Evolutionary conservation across 2,113 vertebrate genomes (phyloP), one percentile per base, ranked within the genome.

Genomic region (Prunella fulvescens): DNA sequence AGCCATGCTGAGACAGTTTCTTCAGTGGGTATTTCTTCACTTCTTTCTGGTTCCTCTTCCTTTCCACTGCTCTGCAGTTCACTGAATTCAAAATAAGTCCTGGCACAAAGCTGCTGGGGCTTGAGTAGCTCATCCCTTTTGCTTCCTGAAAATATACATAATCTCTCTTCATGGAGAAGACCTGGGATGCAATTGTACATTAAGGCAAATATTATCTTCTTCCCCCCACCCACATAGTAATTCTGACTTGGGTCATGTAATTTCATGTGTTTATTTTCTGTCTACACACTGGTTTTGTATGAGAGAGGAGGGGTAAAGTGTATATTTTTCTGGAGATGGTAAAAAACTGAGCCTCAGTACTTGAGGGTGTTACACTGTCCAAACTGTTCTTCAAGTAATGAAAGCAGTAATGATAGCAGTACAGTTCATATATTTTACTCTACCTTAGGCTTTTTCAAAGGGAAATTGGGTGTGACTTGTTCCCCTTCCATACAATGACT

Each of bases 161-260:
- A 14, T 61, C 54, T 17, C 48, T 17, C 53, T 87, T 56, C 19
- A 77, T 39, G 37, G 35, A 83, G 37, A 60, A 83, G 19, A 45
- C 31, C 47, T 33, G 23, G 23, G n/a, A 73, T 1, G 3, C 6
- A 53, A 31, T n/a, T 64, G 37, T 24, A 3, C 64, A 6, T 42
- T 71, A 56, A 28, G 11, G 37, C 7, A 10, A 71, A 12, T 51
- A 53, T 31, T 64, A 4, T 31, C 28, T 72, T 86, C 31, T 56
- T 81, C 35, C 48, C 19, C 19, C 4, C 0, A 1, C 6, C 20
- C 16, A 10, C 4, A 1, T 19, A 33, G 4, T 18, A 45, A 2
- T 64, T 86, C 51, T 74, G 25, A 33, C 12, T 14, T 14, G 6
- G 10, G 10, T 53, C 7, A 33, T 39, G 47, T n/a, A 1, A 19